A percentile compares a stretch with the other conserved stretches of the same genome.
Evolutionary conservation across 30 jellyfish, hydroid and myxozoan species (phyloP).

Genomic region (Aurelia sp.): DNA sequence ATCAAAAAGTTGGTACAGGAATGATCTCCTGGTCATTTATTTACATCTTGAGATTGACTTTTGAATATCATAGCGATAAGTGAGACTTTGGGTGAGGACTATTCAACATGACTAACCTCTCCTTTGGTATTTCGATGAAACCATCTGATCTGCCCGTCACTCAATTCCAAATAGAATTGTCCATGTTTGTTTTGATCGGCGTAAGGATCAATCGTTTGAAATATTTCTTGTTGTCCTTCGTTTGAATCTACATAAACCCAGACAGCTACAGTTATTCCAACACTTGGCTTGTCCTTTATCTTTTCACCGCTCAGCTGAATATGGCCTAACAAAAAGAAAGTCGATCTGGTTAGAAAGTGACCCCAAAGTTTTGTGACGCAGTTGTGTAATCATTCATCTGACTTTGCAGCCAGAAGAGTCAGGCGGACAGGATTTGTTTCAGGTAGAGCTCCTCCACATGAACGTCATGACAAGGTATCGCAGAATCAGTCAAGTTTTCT

Average conservation of each 20-base stretch:
- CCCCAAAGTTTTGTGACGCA: too few species aligned
- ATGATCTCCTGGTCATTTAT: too few species aligned
- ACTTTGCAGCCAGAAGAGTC: too few species aligned
- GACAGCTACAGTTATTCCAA: conserved; percentile 79
- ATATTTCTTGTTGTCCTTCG: conserved; percentile 92
- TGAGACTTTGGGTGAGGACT: neutral
- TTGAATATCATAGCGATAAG: too few species aligned
- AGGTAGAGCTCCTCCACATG: too few species aligned
- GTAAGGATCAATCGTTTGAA: conserved; percentile 88
- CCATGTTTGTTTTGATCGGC: conserved; percentile 91
- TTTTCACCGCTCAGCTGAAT: conserved; percentile 75
- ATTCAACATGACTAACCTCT: conserved; percentile 53
- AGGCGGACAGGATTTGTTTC: too few species aligned
- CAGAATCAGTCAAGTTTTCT: too few species aligned
- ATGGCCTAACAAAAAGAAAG: conserved; percentile 46
- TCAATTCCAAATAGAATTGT: conserved; percentile 83
- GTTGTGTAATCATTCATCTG: too few species aligned
- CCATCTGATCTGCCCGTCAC: conserved; percentile 92
- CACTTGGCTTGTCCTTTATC: conserved; percentile 73
- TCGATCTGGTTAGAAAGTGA: too few species aligned
- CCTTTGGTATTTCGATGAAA: conserved; percentile 89
- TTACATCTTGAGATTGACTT: too few species aligned
- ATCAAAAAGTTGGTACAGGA: too few species aligned
- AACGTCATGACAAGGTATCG: too few species aligned
- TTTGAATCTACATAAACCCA: conserved; percentile 88